A percentile compares a stretch with the other conserved stretches of the same genome.
Evolutionary conservation across 2,113 vertebrate species (phyloP).

Genomic region (Drymodes brunneopygia): DNA sequence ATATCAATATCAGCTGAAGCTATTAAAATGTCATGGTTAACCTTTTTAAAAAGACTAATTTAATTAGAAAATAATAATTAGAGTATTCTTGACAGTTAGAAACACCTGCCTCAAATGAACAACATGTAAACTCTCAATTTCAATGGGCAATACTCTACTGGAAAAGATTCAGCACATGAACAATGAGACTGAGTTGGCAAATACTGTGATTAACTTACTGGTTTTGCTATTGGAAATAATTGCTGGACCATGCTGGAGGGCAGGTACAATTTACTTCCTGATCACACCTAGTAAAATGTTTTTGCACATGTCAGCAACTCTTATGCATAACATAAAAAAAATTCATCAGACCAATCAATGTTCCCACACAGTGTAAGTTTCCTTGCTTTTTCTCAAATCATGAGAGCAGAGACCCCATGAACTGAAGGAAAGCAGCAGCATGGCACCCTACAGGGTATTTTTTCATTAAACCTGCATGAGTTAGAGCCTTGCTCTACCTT

Average conservation of each 20-base stretch:
- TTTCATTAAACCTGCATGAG: not conserved
- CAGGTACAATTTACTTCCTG: conserved; percentile 56
- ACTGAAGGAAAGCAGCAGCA: not conserved
- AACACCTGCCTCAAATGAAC: conserved; percentile 45
- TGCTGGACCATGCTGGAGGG: conserved; percentile 40
- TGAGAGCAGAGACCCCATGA: conserved; percentile 2
- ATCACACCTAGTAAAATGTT: conserved; percentile 53
- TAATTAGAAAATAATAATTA: conserved; percentile 75
- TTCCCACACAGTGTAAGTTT: not conserved
- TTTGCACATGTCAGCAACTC: conserved; percentile 46
- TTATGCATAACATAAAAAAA: conserved; percentile 27
- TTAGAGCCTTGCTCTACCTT: not conserved
- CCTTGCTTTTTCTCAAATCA: conserved; percentile 1
- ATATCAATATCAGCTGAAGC: conserved; percentile 68
- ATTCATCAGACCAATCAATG: conserved; percentile 38
- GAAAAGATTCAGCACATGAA: conserved; percentile 18
- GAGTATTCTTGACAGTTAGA: conserved; percentile 39
- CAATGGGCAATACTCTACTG: not conserved
- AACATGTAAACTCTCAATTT: conserved; percentile 25
- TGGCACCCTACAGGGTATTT: not conserved
- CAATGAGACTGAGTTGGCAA: conserved; percentile 28
- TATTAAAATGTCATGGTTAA: conserved; percentile 71
- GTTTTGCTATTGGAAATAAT: conserved; percentile 62
- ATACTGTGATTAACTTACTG: conserved; percentile 62
- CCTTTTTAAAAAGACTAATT: conserved; percentile 70